phyloP scores from a whole-genome alignment of 2,113 vertebrate species.

The Cyrtonyx montezumae region DNA sequence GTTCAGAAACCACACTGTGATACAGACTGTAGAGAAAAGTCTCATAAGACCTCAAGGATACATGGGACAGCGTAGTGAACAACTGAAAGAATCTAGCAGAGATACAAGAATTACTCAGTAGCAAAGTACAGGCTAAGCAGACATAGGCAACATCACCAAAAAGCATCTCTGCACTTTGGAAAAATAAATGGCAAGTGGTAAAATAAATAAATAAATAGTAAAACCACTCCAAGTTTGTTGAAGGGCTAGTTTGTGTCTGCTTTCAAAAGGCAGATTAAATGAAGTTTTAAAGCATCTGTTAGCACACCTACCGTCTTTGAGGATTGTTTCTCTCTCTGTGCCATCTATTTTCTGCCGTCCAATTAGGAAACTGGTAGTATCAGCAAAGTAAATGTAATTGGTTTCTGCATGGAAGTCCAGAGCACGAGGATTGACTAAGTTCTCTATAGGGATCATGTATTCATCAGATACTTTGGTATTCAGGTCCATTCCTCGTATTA shows the following conservation, averaged over 20 bases:
- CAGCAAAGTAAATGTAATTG: conserved; percentile 96
- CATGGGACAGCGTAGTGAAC: not conserved
- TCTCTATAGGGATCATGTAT: conserved; percentile 94
- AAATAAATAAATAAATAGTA: not conserved
- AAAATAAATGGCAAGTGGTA: not conserved
- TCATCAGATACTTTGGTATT: conserved; percentile 93
- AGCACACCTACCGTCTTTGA: conserved; percentile 90
- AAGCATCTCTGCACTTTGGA: not conserved
- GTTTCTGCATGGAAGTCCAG: conserved; percentile 94
- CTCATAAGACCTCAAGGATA: not conserved
- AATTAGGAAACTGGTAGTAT: conserved; percentile 98
- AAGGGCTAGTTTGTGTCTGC: not conserved
- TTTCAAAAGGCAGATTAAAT: not conserved
- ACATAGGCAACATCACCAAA: not conserved
- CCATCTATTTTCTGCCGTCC: conserved; percentile 96
- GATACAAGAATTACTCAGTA: not conserved
- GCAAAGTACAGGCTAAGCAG: not conserved
- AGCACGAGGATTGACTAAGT: conserved; percentile 95
- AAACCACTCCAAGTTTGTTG: not conserved
- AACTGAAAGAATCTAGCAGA: not conserved
- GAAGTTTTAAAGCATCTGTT: not conserved
- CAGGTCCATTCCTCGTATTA: conserved; percentile 93
- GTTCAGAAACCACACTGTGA: not conserved
- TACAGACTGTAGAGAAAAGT: not conserved
- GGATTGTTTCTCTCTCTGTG: conserved; percentile 90